phyloP scores from a whole-genome alignment of 1,140 invertebrate genomes.

The Tetraneura akinire region DNA sequence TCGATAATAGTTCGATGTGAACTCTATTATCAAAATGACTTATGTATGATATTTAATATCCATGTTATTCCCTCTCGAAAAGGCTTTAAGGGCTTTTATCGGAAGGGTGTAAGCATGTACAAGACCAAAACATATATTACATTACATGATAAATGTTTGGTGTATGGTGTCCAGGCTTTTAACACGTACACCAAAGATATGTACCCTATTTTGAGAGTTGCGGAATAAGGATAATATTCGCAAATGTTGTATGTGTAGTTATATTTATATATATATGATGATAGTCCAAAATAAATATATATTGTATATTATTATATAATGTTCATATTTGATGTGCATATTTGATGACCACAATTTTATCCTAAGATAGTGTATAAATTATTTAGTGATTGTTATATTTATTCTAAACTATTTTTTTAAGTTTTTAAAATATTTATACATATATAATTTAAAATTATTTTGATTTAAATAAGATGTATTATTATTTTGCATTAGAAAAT shows the following conservation, averaged over 20 bases:
- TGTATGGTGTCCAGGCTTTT: not conserved
- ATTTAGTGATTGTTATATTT: too few relatives aligned
- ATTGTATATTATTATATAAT: too few relatives aligned
- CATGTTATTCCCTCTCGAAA: not conserved
- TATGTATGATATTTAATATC: constrained; percentile 9
- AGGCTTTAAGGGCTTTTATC: not conserved
- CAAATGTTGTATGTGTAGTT: not conserved
- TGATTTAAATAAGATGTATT: too few relatives aligned
- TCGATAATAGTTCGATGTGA: too few relatives aligned
- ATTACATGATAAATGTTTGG: too few relatives aligned
- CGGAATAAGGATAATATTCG: not conserved
- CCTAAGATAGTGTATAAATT: too few relatives aligned
- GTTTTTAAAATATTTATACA: too few relatives aligned
- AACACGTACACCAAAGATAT: constrained; percentile 11
- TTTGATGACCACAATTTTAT: not conserved
- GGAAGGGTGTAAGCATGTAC: not conserved
- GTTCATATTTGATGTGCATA: too few relatives aligned
- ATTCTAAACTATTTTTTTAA: too few relatives aligned
- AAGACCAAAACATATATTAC: not conserved
- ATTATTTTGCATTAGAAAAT: too few relatives aligned
- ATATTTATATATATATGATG: not conserved
- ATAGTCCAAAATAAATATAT: not conserved
- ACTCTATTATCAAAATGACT: not conserved
- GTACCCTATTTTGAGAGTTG: not conserved
- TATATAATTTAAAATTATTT: too few relatives aligned